Conservation (phyloP, 1,140 invertebrate species). For the Chelonus insularis region DNA sequence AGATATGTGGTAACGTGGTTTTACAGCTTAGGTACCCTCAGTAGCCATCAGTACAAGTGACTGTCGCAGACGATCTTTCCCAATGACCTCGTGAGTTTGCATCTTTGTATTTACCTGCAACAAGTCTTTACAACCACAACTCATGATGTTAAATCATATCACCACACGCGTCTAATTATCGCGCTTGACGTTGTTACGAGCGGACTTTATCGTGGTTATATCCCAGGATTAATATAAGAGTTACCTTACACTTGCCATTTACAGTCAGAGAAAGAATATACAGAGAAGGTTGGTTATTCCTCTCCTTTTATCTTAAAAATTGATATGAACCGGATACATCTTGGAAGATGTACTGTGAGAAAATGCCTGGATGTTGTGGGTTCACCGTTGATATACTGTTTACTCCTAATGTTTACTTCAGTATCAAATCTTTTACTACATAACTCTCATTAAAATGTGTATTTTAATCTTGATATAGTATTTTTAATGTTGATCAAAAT, state of each 20-base stretch:
- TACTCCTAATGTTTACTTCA: too few species aligned
- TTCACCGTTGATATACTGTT: too few species aligned
- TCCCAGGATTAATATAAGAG: not conserved
- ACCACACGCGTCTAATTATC: slow-evolving; percentile 17
- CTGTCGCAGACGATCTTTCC: not conserved
- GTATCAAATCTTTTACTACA: too few species aligned
- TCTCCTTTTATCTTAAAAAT: not conserved
- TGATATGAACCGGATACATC: not conserved
- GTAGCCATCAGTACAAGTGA: not conserved
- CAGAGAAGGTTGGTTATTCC: not conserved
- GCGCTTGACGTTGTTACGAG: slow-evolving; percentile 11
- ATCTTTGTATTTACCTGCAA: not conserved
- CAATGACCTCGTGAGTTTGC: not conserved
- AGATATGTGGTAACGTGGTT: too few species aligned
- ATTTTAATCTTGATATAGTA: too few species aligned
- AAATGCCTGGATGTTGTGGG: too few species aligned
- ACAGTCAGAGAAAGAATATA: not conserved
- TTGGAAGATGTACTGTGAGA: too few species aligned
- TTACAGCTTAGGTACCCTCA: too few species aligned
- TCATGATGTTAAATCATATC: slow-evolving; percentile 13
- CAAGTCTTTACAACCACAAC: slow-evolving; percentile 9
- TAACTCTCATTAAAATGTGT: too few species aligned
- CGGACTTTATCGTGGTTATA: not conserved
- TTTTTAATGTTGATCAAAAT: too few species aligned
- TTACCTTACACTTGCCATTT: not conserved